phyloP scores from a whole-genome alignment of 2,888 invertebrate species.

The Melieria omissa region DNA sequence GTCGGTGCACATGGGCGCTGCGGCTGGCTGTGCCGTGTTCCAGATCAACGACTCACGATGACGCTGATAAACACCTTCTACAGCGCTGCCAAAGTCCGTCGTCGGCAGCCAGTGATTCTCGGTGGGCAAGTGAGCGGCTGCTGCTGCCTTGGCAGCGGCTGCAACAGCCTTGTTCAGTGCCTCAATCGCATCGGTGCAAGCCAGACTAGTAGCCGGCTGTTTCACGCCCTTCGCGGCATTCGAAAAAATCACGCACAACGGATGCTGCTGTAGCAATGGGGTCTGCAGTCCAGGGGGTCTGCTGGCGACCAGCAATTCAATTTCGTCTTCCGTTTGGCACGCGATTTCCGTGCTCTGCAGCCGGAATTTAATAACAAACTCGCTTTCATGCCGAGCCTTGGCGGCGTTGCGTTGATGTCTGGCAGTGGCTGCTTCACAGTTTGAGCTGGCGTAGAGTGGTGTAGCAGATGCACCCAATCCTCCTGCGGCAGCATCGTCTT shows the following conservation, averaged over 20 bases:
- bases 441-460: conserved; percentile 38
- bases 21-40: conserved; percentile 21
- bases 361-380: conserved; percentile 77
- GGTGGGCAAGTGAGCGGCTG: conserved; percentile 22
- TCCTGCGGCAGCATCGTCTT: conserved; percentile 45
- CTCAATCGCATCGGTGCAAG: conserved; percentile 46
- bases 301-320: conserved; percentile 15
- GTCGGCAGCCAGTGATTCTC: conserved; percentile 34
- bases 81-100: background rate
- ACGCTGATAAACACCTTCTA: background rate
- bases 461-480: conserved; percentile 15
- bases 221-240: conserved; percentile 28
- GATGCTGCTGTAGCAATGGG: conserved; percentile 29
- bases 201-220: conserved; percentile 35
- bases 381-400: conserved; percentile 44
- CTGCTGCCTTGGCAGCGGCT: conserved; percentile 43
- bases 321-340: conserved; percentile 69
- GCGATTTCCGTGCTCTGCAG: conserved; percentile 70
- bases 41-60: conserved; percentile 6
- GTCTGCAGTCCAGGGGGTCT: background rate
- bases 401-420: background rate
- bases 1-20: background rate
- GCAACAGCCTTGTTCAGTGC: conserved; percentile 48
- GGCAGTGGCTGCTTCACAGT: conserved; percentile 31
- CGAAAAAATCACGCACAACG: conserved; percentile 35